Conservation (phyloP, 1,140 invertebrate species). For the Euborellia annulipes region DNA sequence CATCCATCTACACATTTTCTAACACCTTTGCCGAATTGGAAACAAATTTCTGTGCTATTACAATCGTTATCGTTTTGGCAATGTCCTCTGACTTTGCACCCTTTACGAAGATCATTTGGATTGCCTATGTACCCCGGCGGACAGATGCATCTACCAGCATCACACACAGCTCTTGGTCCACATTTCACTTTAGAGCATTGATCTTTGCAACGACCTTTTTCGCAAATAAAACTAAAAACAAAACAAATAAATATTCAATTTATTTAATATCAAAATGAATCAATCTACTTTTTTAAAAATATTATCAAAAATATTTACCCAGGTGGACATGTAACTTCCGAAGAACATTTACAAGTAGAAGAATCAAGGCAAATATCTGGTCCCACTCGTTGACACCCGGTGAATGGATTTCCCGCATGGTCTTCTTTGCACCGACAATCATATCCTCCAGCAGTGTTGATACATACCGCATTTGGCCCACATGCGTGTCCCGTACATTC, state of each 20-base stretch:
- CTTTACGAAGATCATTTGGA: constrained; percentile 46
- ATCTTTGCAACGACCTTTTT: constrained; percentile 50
- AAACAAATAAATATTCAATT: too few relatives aligned
- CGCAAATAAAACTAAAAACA: constrained; percentile 40
- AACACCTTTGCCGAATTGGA: constrained; percentile 55
- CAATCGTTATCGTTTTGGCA: constrained; percentile 68
- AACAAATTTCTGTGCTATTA: constrained; percentile 65
- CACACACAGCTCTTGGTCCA: constrained; percentile 64
- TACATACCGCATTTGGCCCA: constrained; percentile 69
- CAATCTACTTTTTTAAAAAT: constrained; percentile 1
- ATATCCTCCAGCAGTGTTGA: constrained; percentile 72
- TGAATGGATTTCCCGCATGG: constrained; percentile 71
- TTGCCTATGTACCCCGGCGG: constrained; percentile 65
- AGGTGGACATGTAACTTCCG: constrained; percentile 50
- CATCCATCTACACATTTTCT: constrained; percentile 75
- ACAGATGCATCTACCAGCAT: constrained; percentile 62
- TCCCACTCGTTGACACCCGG: constrained; percentile 50
- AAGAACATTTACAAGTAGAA: constrained; percentile 46
- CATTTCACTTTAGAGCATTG: constrained; percentile 55
- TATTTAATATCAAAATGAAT: too few relatives aligned
- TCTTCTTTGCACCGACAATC: constrained; percentile 71
- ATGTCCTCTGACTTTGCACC: constrained; percentile 52
- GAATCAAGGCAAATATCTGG: constrained; percentile 50
- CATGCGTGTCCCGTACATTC: constrained; percentile 70
- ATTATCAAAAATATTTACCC: constrained; percentile 26